phyloP scores from a whole-genome alignment of 2,888 invertebrate genomes.

The Buathra laborator region DNA sequence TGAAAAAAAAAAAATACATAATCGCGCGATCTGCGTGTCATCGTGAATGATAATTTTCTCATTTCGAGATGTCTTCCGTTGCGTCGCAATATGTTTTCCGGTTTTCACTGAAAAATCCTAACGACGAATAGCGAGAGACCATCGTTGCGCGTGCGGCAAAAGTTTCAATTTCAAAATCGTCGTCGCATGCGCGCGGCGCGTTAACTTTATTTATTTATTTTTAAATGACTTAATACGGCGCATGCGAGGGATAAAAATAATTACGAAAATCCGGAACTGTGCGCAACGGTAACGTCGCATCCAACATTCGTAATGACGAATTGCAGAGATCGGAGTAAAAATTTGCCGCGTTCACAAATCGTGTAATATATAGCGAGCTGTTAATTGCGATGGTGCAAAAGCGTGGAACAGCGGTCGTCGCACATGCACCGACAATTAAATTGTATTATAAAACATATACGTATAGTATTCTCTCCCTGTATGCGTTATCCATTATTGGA shows the following conservation, averaged over 20 bases:
- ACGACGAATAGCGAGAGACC: too few species aligned
- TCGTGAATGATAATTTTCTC: too few species aligned
- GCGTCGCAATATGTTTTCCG: too few species aligned
- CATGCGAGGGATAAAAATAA: not conserved
- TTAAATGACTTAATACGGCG: too few species aligned
- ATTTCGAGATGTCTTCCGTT: too few species aligned
- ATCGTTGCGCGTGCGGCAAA: too few species aligned
- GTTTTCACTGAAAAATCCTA: too few species aligned
- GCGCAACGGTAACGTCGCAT: not conserved
- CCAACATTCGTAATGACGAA: not conserved
- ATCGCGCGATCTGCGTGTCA: too few species aligned
- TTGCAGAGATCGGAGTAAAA: not conserved
- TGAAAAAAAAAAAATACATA: too few species aligned
- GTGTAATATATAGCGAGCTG: not conserved
- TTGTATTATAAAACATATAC: slow-evolving; percentile 52
- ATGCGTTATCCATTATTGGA: slow-evolving; percentile 68
- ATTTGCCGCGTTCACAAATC: not conserved
- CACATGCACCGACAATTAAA: slow-evolving; percentile 64
- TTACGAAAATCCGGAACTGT: slow-evolving; percentile 24
- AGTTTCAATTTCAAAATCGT: too few species aligned
- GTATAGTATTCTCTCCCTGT: not conserved
- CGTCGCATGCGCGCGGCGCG: too few species aligned
- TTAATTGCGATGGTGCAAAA: slow-evolving; percentile 32
- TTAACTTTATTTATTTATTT: too few species aligned
- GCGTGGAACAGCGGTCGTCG: slow-evolving; percentile 9